A percentile compares a stretch with the other conserved stretches of the same genome.
phyloP scores from a whole-genome alignment of 30 jellyfish, hydroid and myxozoan species.

The Turritopsis dohrnii region DNA sequence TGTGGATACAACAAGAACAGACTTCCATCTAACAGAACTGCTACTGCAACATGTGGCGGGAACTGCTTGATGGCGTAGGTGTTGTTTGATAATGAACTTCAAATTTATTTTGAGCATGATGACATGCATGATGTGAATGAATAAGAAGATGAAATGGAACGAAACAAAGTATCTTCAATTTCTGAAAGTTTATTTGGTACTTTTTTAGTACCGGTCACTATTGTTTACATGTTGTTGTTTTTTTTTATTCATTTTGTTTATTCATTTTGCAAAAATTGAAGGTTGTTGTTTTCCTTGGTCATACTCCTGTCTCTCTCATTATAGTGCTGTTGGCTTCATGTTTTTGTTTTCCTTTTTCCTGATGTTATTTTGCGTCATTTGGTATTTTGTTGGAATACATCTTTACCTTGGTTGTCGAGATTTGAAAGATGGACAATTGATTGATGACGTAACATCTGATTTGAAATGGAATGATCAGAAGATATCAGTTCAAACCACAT shows the following conservation, averaged over 20 bases:
- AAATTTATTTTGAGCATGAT: background rate
- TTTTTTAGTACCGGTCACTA: too few species aligned
- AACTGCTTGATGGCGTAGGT: conserved; percentile 85
- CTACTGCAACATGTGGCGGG: conserved; percentile 72
- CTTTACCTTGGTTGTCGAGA: conserved; percentile 73
- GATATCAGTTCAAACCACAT: background rate
- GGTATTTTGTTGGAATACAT: conserved; percentile 67
- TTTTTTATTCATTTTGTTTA: too few species aligned
- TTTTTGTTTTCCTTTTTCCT: conserved; percentile 55
- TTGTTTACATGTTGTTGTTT: too few species aligned
- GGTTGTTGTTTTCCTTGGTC: too few species aligned
- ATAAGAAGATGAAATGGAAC: background rate
- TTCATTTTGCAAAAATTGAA: too few species aligned
- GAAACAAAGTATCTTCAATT: background rate
- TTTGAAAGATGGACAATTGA: conserved; percentile 57
- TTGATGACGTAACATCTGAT: conserved; percentile 40
- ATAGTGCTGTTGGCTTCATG: conserved; percentile 82
- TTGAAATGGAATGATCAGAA: background rate
- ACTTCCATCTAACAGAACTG: conserved; percentile 53
- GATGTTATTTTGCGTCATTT: conserved; percentile 54
- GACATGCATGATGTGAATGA: background rate
- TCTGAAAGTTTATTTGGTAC: too few species aligned
- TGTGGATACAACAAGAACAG: conserved; percentile 50
- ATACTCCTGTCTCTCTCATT: conserved; percentile 1
- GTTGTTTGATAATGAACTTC: background rate